These are phyloP conservation scores for Nymphalis urticae DNA, from an alignment of 2,888 invertebrate species.

Conservation along the genomic window DNA sequence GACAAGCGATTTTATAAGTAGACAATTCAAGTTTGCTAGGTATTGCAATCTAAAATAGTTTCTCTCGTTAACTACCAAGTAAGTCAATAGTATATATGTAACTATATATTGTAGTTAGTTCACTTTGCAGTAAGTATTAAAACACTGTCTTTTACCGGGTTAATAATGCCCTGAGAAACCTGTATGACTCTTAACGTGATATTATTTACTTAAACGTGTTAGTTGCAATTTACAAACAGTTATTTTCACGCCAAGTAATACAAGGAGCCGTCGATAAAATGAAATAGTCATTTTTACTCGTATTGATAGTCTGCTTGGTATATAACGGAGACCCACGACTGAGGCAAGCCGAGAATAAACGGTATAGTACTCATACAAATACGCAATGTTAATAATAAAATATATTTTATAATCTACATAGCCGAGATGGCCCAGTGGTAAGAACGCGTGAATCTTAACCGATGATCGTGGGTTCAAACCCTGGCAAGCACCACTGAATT, in stretches of 20 bases:
- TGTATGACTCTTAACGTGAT: background rate
- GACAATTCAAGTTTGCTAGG: too few species aligned
- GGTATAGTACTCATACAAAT: too few species aligned
- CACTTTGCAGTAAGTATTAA: background rate
- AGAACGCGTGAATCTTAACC: too few species aligned
- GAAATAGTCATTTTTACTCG: conserved; percentile 1
- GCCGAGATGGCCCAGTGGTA: too few species aligned
- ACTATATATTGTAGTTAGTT: too few species aligned
- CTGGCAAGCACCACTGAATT: too few species aligned
- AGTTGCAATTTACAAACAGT: conserved; percentile 8
- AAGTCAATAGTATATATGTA: background rate
- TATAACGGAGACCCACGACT: background rate
- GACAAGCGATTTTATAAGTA: too few species aligned
- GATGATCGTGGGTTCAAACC: too few species aligned
- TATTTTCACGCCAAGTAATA: conserved; percentile 7
- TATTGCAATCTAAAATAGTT: too few species aligned
- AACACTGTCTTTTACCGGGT: background rate
- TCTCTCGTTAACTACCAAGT: background rate
- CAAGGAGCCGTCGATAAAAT: background rate
- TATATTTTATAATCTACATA: too few species aligned
- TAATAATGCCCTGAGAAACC: background rate
- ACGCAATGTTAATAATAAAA: too few species aligned
- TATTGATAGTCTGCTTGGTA: background rate
- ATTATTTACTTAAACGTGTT: conserved; percentile 8
- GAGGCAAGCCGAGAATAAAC: background rate